Base-by-base conservation (phyloP, 2,888 invertebrate species). In the Byasa hedistus region DNA sequence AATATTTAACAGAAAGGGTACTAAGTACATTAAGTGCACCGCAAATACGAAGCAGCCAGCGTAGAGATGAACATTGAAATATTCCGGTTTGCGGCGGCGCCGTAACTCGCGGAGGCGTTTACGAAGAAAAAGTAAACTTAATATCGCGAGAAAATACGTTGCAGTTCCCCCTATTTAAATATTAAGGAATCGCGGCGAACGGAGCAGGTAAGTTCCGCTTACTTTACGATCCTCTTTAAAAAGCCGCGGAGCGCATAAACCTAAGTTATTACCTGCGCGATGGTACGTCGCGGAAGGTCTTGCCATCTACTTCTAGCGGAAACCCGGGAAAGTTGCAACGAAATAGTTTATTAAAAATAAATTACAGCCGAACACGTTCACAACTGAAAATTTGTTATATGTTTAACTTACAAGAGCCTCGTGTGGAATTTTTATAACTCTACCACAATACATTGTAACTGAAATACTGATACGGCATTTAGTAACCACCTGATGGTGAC, bases 181-280 rank as follows among this genome's bases (percentile, higher is more conserved):
- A 64, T 64, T 54, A 57, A 64, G 55, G 39, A 52, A 64, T 52
- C 54, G 23, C 54, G 39, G n/a, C 52, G 52, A 17, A 23, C 48
- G 64, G 59, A 39, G 39, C 23, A 55, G 54, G 52, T 57, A 24
- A 32, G n/a, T 65, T 48, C 15, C 60, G 55, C n/a, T 55, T 56
- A 48, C 56, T 61, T 61, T 65, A 65, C 61, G 57, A 64, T 64
- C 52, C 57, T 52, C 22, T 61, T 65, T 56, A 56, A 65, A 65
- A 56, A 60, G 24, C n/a, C 56, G 44, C 56, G 59, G 54, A 55
- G 64, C 64, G 59, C 54, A 59, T 64, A 64, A 64, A 64, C 27
- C 44, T 54, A 64, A 64, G 54, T 59, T 64, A 64, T 59, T 64
- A 54, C 64, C 54, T 59, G 54, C 54, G 59, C 24, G 8, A 55